phyloP scores from a whole-genome alignment of 2,888 invertebrate genomes.

The Callinectes sapidus region DNA sequence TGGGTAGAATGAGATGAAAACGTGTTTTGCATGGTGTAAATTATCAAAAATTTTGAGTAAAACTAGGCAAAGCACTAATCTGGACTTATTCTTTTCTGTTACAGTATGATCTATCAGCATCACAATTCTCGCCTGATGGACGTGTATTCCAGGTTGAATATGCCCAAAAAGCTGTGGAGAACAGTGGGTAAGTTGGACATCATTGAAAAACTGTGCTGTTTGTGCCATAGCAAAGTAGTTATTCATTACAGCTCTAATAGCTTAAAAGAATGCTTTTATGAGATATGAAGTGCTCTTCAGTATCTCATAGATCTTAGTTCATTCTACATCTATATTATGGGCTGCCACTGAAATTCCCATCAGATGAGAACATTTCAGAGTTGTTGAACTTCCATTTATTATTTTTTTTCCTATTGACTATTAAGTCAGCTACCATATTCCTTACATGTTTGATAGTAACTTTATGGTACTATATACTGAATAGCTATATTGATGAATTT shows the following conservation, averaged over 20 bases:
- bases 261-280: not conserved
- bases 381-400: not conserved
- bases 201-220: not conserved
- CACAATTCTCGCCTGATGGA: constrained; percentile 99
- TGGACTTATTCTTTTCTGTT: constrained; percentile 75
- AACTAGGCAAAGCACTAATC: not conserved
- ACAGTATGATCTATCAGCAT: constrained; percentile 99
- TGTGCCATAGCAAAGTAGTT: not conserved
- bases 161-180: constrained; percentile 99
- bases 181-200: constrained; percentile 84
- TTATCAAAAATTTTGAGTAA: not conserved
- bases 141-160: constrained; percentile 99
- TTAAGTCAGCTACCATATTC: not conserved
- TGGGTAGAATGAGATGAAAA: too few species aligned
- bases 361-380: not conserved
- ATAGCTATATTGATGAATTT: too few species aligned
- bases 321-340: too few species aligned
- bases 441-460: not conserved
- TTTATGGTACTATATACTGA: too few species aligned
- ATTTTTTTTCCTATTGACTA: not conserved
- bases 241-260: not conserved
- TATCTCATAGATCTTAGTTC: too few species aligned
- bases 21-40: too few species aligned
- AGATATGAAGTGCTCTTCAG: too few species aligned
- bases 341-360: too few species aligned